Conservation (phyloP, 2,888 invertebrate genomes). For the Sylvicola cinctus region DNA sequence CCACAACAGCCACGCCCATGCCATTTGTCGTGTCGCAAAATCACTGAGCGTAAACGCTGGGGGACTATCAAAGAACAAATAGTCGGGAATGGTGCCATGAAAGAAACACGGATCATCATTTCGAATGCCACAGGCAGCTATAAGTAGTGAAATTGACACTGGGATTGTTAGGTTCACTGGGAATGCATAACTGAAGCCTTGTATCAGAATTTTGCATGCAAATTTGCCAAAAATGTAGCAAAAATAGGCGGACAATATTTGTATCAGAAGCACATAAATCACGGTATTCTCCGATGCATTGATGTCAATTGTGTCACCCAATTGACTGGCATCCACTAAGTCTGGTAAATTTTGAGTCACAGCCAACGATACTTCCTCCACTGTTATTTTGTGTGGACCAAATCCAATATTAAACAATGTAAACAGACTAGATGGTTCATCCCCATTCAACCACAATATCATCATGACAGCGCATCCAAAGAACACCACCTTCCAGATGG, state of each 20-base stretch:
- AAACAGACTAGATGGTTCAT: slow-evolving; percentile 58
- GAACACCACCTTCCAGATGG: slow-evolving; percentile 71
- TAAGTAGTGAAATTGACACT: slow-evolving; percentile 65
- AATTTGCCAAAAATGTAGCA: slow-evolving; percentile 90
- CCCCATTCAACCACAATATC: slow-evolving; percentile 52
- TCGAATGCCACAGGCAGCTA: slow-evolving; percentile 68
- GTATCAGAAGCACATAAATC: slow-evolving; percentile 56
- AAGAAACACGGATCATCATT: slow-evolving; percentile 77
- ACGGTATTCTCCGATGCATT: slow-evolving; percentile 51
- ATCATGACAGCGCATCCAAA: slow-evolving; percentile 58
- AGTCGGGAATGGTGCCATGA: slow-evolving; percentile 65
- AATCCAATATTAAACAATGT: slow-evolving; percentile 53
- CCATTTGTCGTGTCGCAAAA: slow-evolving; percentile 70
- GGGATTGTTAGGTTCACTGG: slow-evolving; percentile 89
- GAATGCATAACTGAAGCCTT: slow-evolving; percentile 92
- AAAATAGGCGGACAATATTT: slow-evolving; percentile 63
- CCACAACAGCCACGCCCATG: slow-evolving; percentile 87
- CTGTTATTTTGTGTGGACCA: slow-evolving; percentile 54
- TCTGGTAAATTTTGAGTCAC: slow-evolving; percentile 36
- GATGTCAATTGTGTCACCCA: slow-evolving; percentile 50
- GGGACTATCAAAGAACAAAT: slow-evolving; percentile 83
- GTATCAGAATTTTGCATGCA: slow-evolving; percentile 90
- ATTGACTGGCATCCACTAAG: slow-evolving; percentile 48
- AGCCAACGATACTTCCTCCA: slow-evolving; percentile 35
- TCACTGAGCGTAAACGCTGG: slow-evolving; percentile 61